Evolutionary conservation across 2,888 invertebrate genomes (phyloP), one percentile per base, ranked within the genome.

Genomic region (Drosophila kokeensis): DNA sequence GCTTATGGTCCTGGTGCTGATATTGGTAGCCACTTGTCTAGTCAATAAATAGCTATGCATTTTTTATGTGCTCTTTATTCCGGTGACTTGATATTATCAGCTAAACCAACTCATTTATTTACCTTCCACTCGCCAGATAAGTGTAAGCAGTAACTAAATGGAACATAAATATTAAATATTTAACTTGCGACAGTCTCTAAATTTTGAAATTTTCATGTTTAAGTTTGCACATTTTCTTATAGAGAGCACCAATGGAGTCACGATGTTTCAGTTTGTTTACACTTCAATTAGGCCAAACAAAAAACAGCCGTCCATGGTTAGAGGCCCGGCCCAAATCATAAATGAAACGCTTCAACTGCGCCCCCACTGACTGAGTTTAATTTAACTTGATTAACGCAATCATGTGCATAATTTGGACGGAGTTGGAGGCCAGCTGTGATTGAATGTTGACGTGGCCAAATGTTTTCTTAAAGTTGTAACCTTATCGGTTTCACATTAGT

Each of bases 341-440:
- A 83, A 73, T 73, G 66, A 69, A 75, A 63, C 42, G 68, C 59
- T 59, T 60, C 62, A 70, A 38, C 40, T 59, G 73, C 54, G 62
- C 55, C 68, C 63, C 63, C 29, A 45, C 60, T 61, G 79, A 50
- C 73, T 69, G 61, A 30, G 48, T 63, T 69, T 73, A 78, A 78
- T 78, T 81, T 83, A 73, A 78, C 71, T 78, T 79, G 76, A 82
- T 82, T 76, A 78, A 78, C 66, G 67, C 78, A 82, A 76, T 78
- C 76, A 83, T 83, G 76, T 83, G 81, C 60, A 78, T 73, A 73
- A 81, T 79, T 83, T 73, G 60, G 64, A 65, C 32, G 38, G 27
- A 32, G 63, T 52, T 36, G 42, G 50, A 42, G 38, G 32, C 57
- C 58, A 61, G 72, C 69, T 68, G 50, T 49, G 66, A 75, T 75